Conservation (phyloP, 2,888 invertebrate genomes). For the Drosophila antonietae region DNA sequence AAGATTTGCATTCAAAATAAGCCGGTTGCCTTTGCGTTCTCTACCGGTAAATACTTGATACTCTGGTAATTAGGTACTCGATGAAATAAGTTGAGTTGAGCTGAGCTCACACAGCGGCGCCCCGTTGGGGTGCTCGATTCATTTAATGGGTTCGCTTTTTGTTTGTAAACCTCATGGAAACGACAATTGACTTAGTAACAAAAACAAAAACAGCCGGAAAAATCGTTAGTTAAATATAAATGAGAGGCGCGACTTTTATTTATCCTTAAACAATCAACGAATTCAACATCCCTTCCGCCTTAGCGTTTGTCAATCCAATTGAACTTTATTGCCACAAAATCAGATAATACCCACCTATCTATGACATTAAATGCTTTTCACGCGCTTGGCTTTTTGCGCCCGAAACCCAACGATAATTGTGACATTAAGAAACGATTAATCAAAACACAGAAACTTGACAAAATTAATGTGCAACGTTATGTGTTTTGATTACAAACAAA, state of each 20-base stretch:
- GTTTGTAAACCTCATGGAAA: constrained; percentile 60
- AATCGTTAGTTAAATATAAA: constrained; percentile 6
- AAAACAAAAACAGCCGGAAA: constrained; percentile 6
- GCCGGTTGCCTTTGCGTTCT: constrained; percentile 36
- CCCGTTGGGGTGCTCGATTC: constrained; percentile 38
- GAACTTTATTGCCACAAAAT: constrained; percentile 5
- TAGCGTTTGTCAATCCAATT: constrained; percentile 10
- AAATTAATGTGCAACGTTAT: constrained; percentile 20
- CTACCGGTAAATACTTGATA: constrained; percentile 41
- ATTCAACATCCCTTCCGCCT: constrained; percentile 4
- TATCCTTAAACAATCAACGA: background rate
- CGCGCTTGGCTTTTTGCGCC: constrained; percentile 49
- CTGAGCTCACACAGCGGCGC: constrained; percentile 27
- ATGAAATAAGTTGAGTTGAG: constrained; percentile 21
- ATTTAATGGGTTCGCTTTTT: constrained; percentile 55
- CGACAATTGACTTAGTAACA: constrained; percentile 38
- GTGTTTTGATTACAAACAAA: constrained; percentile 27
- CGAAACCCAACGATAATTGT: constrained; percentile 23
- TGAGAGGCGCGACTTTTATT: constrained; percentile 33
- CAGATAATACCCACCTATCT: constrained; percentile 6
- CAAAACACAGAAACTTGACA: constrained; percentile 37
- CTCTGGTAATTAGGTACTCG: constrained; percentile 34
- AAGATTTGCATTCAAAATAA: constrained; percentile 63
- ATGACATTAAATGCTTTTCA: constrained; percentile 41
- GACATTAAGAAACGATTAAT: constrained; percentile 58